phyloP scores from a whole-genome alignment of 2,797 vertebrate genomes.

The Catamblyrhynchus diadema region DNA sequence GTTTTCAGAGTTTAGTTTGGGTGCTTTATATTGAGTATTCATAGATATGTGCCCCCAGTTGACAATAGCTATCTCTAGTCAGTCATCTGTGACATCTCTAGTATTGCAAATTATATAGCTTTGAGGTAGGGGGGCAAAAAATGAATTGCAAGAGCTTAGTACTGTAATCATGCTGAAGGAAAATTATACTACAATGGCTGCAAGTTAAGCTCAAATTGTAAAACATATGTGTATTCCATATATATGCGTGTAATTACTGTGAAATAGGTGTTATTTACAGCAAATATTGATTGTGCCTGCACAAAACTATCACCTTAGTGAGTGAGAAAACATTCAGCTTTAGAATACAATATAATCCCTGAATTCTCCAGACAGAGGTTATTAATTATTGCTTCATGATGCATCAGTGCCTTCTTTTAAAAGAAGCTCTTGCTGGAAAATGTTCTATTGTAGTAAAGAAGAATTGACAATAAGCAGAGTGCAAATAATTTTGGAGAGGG shows the following conservation, averaged over 20 bases:
- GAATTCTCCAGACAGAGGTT: constrained; percentile 18
- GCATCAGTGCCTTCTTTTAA: not conserved
- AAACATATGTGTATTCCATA: not conserved
- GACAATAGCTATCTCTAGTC: not conserved
- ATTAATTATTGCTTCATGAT: constrained; percentile 51
- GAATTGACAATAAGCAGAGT: constrained; percentile 17
- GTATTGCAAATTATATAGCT: not conserved
- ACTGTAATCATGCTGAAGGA: not conserved
- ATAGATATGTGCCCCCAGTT: not conserved
- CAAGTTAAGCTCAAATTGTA: not conserved
- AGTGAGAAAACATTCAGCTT: not conserved
- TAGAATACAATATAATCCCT: not conserved
- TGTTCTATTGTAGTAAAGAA: not conserved
- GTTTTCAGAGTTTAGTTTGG: not conserved
- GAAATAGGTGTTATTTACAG: not conserved
- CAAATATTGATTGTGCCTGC: constrained; percentile 6
- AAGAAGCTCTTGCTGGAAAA: constrained; percentile 17
- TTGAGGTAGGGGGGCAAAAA: not conserved
- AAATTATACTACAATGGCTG: not conserved
- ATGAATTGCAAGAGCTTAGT: not conserved
- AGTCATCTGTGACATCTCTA: not conserved
- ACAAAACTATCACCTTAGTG: not conserved
- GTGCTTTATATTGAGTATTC: not conserved
- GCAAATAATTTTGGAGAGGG: constrained; percentile 21
- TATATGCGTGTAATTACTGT: not conserved